phyloP scores from a whole-genome alignment of 2,888 invertebrate species.

The Caenorhabditis sp. region DNA sequence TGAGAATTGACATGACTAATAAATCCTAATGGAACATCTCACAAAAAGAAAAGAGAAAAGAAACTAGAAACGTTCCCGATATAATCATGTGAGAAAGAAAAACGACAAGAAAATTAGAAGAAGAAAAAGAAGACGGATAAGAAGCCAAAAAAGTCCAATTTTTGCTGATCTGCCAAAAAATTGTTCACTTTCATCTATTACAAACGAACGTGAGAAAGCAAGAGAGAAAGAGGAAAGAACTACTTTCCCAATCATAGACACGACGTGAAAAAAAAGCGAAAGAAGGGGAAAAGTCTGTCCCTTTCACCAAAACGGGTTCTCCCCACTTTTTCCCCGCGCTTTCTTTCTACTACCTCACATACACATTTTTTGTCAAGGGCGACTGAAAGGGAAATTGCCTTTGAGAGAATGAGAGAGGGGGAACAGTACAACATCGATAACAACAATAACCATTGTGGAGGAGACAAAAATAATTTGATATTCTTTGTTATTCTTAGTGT shows the following conservation, averaged over 20 bases:
- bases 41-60: slow-evolving; percentile 9
- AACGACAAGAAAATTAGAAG: slow-evolving; percentile 2
- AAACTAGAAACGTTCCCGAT: slow-evolving; percentile 4
- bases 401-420: not conserved
- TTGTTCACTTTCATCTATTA: not conserved
- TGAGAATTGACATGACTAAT: not conserved
- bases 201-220: not conserved
- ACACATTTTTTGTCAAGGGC: not conserved
- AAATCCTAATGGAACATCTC: not conserved
- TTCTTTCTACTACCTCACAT: not conserved
- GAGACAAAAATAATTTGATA: not conserved
- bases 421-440: not conserved
- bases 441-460: not conserved
- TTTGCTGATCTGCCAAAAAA: slow-evolving; percentile 3
- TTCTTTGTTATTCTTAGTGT: not conserved
- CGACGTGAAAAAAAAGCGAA: not conserved
- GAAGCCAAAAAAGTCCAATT: not conserved
- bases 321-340: not conserved
- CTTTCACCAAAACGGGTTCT: not conserved
- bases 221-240: not conserved
- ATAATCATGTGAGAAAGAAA: slow-evolving; percentile 3
- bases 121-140: slow-evolving; percentile 3
- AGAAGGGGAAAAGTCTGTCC: not conserved
- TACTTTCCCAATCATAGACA: not conserved
- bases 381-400: slow-evolving; percentile 4